These are phyloP conservation scores for Paratrypauchen microcephalus DNA, from an alignment of 2,797 vertebrate genomes.

Conservation along the genomic window DNA sequence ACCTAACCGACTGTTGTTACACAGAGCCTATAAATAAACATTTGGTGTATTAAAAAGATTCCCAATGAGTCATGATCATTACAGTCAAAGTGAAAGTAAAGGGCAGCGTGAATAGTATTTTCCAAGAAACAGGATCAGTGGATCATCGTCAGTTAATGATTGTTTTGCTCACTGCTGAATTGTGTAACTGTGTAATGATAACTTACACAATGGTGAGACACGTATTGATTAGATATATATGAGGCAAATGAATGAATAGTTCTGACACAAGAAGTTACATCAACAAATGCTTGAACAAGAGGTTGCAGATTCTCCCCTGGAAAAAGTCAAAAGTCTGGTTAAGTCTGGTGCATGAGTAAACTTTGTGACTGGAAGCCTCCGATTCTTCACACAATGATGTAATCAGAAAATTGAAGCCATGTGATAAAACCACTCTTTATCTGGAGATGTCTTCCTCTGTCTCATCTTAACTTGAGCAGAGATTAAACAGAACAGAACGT, in stretches of 20 bases:
- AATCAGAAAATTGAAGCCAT: neutral
- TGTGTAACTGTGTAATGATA: slow-evolving; percentile 6
- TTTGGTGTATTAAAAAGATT: neutral
- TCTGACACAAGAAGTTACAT: neutral
- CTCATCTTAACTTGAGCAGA: neutral
- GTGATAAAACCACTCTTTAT: neutral
- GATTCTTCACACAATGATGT: neutral
- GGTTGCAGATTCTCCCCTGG: neutral
- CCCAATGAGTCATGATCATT: neutral
- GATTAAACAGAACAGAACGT: neutral
- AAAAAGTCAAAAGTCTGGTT: neutral
- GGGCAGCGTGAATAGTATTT: neutral
- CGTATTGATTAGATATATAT: neutral
- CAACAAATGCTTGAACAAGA: neutral
- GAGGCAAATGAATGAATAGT: neutral
- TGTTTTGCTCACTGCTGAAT: neutral
- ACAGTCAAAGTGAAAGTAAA: slow-evolving; percentile 1
- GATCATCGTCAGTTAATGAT: neutral
- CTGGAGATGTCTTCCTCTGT: slow-evolving; percentile 1
- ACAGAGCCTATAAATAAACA: neutral
- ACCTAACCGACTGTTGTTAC: neutral
- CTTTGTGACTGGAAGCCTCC: neutral
- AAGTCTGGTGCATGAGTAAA: neutral
- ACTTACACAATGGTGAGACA: slow-evolving; percentile 1
- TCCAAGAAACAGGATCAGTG: neutral